Evolutionary conservation across 2,888 invertebrate species (phyloP), one percentile per base, ranked within the genome.

Genomic region (Ochlodes sylvanus): DNA sequence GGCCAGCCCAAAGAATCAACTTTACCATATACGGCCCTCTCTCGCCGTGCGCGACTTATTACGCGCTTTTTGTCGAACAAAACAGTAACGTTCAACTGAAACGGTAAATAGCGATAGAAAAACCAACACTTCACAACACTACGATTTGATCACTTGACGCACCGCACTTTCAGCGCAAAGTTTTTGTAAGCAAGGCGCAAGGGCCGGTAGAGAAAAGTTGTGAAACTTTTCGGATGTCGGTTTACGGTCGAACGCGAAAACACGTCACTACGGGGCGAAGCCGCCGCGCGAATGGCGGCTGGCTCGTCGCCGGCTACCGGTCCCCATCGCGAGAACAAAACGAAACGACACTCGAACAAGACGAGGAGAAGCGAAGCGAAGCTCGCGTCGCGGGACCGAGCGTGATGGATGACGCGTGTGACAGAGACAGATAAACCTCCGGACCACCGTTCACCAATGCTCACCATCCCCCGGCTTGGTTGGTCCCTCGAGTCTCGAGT

Each of bases 71-170:
- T 86, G 85, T 87, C 80, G 82, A 89, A 88, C 86, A 79, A 88
- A 91, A 90, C 90, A 90, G 91, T 91, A 90, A 89, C 87, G 90
- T 91, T 88, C 89, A 85, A 89, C 84, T 85, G 83, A 84, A 90
- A 90, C 90, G 88, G 90, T 91, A 89, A 87, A 89, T 83, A 79
- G 77, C 79, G 78, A 85, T 84, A 83, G 87, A 86, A 85, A 88
- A 86, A 83, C 85, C 79, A 78, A 77, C 90, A 91, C 91, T 86
- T 85, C 89, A 90, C 80, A 68, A 72, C 77, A 74, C 74, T 70
- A 70, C 58, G 42, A 69, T 66, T 67, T 65, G 62, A 81, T 78
- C 88, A 87, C 87, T 82, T 72, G 73, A 76, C 78, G 77, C 89
- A 89, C 88, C 85, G 85, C 91, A 91, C 90, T 88, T 75, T 77